phyloP scores from a whole-genome alignment of 64 coral and sea anemone genomes.

The Pocillopora damicornis region DNA sequence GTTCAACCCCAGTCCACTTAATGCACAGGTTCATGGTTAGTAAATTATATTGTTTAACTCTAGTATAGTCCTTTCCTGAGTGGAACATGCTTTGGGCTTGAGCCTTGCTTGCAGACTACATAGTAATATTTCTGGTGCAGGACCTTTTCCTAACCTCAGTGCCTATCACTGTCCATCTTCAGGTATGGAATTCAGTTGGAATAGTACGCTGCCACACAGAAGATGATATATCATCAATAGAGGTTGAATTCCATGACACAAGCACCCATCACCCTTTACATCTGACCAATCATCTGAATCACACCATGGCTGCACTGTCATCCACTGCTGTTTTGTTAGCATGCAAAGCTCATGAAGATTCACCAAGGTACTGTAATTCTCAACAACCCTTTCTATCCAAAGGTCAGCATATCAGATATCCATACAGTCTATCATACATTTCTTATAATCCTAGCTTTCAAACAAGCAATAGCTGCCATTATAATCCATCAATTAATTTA shows the following conservation, averaged over 20 bases:
- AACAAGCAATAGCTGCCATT: too few species aligned
- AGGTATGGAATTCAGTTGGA: conserved; percentile 97
- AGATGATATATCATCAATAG: conserved; percentile 92
- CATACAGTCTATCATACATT: too few species aligned
- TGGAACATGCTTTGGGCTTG: too few species aligned
- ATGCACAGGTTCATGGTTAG: conserved; percentile 99
- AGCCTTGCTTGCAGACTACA: too few species aligned
- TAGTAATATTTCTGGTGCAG: too few species aligned
- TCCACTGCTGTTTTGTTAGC: conserved; percentile 80
- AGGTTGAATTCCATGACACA: conserved; percentile 93
- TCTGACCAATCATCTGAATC: conserved; percentile 92
- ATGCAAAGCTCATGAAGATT: conserved; percentile 78
- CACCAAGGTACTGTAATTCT: conserved; percentile 64
- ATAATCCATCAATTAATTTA: too few species aligned
- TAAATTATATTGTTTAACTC: neutral
- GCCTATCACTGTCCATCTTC: neutral
- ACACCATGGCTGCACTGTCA: conserved; percentile 95
- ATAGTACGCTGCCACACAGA: conserved; percentile 91
- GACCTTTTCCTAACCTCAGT: neutral
- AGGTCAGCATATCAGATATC: too few species aligned
- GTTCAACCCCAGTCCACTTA: conserved; percentile 85
- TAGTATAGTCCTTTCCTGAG: neutral
- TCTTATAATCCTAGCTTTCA: too few species aligned
- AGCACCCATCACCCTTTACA: conserved; percentile 91
- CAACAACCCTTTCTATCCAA: neutral